Base-by-base conservation (phyloP, 2,888 invertebrate species). In the Drosophila helvetica region DNA sequence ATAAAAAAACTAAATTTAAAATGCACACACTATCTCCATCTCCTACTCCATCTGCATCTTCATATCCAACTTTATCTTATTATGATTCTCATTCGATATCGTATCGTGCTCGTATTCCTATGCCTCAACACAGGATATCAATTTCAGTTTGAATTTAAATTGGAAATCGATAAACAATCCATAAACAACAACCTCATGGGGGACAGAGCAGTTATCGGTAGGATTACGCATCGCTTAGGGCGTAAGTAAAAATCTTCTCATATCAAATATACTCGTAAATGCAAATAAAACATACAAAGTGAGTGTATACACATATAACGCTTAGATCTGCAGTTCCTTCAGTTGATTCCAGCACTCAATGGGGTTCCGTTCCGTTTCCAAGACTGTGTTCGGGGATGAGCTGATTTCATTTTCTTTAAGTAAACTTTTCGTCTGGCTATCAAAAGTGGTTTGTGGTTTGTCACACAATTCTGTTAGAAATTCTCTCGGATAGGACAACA, bases 381-480 rank as follows among this genome's bases (percentile, higher is more conserved):
- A 61, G 38, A 42, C 63, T 53, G 25, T 57, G 18, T 48, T 58
- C 17, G 55, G 27, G 45, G 10, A 30, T 17, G 66, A 66, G 55
- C 48, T 50, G 56, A 60, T 55, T 55, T 57, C 56, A 51, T 50
- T 65, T 74, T 48, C 59, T 48, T 72, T 80, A 88, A 83, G 88
- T 83, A 86, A 83, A 77, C 70, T 80, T 67, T 48, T 68, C 50
- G 83, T 86, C 82, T 86, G 88, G 88, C 59, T 65, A 69, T 75
- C 46, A 69, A 85, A 75, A 72, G 64, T 64, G 65, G 30, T 19
- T 38, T 2, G 38, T 38, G 38, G 7, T 38, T 27, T 8, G 27
- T 56, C 55, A 53, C 87, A 84, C 84, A 84, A 84, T 84, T 84
- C 87, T 84, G 87, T 86, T 84, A 80, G 82, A 88, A 88, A 86